Conservation (phyloP, 2,888 invertebrate genomes). For the Pristionchus japonicus region DNA sequence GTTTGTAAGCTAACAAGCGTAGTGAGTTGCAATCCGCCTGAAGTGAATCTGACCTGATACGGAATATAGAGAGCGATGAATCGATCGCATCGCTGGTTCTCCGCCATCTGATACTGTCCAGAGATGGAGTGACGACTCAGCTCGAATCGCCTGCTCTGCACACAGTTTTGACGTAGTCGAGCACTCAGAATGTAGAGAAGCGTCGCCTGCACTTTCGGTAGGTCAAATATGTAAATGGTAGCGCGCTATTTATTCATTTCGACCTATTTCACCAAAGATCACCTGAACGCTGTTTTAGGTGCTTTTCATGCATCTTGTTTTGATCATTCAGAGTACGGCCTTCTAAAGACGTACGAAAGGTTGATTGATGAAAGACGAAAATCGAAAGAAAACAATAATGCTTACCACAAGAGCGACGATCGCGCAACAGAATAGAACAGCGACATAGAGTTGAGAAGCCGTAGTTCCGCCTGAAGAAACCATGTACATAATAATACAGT, state of each 20-base stretch:
- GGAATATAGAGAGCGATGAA: slow-evolving; percentile 13
- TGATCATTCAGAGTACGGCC: background rate
- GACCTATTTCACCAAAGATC: background rate
- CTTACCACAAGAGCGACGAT: background rate
- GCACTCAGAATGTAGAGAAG: background rate
- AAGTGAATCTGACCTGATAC: background rate
- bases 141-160: background rate
- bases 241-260: background rate
- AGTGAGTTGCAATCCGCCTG: background rate
- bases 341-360: background rate
- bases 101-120: background rate
- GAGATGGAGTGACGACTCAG: slow-evolving; percentile 1
- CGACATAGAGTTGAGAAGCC: background rate
- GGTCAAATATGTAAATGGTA: background rate
- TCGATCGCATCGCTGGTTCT: slow-evolving; percentile 8
- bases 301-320: background rate
- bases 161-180: background rate
- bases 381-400: background rate
- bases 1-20: background rate
- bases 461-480: background rate
- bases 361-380: background rate
- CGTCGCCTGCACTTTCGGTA: background rate
- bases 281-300: background rate
- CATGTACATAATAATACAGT: no score
- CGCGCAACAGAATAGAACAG: background rate